A percentile compares a stretch with the other conserved stretches of the same genome.
phyloP scores from a whole-genome alignment of 2,888 invertebrate species.

The Trissolcus brochymenae region DNA sequence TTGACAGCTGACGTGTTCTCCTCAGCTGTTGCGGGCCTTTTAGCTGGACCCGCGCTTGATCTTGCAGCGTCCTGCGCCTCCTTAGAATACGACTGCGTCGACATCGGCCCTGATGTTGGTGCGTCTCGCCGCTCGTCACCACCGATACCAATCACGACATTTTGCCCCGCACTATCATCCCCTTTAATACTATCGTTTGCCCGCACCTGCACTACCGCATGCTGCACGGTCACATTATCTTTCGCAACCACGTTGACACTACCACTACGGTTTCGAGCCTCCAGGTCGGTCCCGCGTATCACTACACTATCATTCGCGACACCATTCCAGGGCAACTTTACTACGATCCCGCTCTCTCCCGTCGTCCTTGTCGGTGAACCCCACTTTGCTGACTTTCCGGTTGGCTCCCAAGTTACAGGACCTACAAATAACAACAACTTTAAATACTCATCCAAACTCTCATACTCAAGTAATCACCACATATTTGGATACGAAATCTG shows the following conservation, averaged over 20 bases:
- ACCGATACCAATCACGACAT: slow-evolving; percentile 58
- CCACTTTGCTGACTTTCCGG: slow-evolving; percentile 36
- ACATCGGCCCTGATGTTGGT: slow-evolving; percentile 71
- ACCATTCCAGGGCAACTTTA: slow-evolving; percentile 32
- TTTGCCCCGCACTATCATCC: slow-evolving; percentile 47
- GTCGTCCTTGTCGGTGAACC: slow-evolving; percentile 33
- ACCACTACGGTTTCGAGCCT: slow-evolving; percentile 30
- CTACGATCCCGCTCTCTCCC: slow-evolving; percentile 39
- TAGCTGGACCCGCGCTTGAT: slow-evolving; percentile 65
- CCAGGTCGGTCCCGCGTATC: slow-evolving; percentile 49
- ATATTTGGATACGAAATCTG: too few species aligned
- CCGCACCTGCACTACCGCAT: slow-evolving; percentile 49
- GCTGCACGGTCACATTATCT: slow-evolving; percentile 42
- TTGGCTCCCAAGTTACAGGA: slow-evolving; percentile 31
- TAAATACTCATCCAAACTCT: background rate
- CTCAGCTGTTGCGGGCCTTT: slow-evolving; percentile 57
- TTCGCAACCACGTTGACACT: slow-evolving; percentile 25
- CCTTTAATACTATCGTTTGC: slow-evolving; percentile 44
- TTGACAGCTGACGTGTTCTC: slow-evolving; percentile 60
- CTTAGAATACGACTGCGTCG: slow-evolving; percentile 69
- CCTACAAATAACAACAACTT: slow-evolving; percentile 5
- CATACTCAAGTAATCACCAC: background rate
- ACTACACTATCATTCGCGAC: slow-evolving; percentile 48
- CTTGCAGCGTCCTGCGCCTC: slow-evolving; percentile 69
- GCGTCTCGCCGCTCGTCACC: slow-evolving; percentile 66